These are phyloP conservation scores for Drosophila koepferae DNA, from an alignment of 2,888 invertebrate genomes.

Conservation along the genomic window DNA sequence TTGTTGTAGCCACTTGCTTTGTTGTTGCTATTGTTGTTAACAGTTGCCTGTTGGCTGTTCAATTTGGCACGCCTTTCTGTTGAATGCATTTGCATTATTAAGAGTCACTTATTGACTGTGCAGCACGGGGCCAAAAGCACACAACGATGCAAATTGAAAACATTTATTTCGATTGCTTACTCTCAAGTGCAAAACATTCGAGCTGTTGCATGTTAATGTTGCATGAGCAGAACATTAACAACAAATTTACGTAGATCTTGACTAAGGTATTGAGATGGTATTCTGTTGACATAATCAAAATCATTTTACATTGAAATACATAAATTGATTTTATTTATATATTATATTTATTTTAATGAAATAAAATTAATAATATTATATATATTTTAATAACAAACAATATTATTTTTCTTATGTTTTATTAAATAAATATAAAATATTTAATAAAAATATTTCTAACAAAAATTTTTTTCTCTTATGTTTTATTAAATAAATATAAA, in stretches of 20 bases:
- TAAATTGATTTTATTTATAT: not conserved
- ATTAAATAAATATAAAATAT: not conserved
- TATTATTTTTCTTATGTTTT: not conserved
- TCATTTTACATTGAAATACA: not conserved
- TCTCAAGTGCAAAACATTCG: slow-evolving; percentile 19
- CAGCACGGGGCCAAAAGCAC: slow-evolving; percentile 23
- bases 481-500: not conserved
- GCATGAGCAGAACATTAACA: slow-evolving; percentile 20
- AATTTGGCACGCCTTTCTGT: slow-evolving; percentile 18
- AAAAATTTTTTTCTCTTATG: no score
- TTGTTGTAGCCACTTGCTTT: slow-evolving; percentile 22
- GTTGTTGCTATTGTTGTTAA: slow-evolving; percentile 18
- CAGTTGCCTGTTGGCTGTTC: slow-evolving; percentile 31
- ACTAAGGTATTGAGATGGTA: not conserved
- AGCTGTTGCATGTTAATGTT: slow-evolving; percentile 7
- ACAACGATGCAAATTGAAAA: slow-evolving; percentile 54
- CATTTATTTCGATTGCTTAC: slow-evolving; percentile 47
- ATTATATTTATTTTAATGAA: not conserved
- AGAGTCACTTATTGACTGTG: slow-evolving; percentile 67
- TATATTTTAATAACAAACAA: no score
- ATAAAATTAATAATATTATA: no score
- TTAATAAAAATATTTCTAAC: no score
- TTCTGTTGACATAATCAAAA: not conserved
- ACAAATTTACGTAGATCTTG: slow-evolving; percentile 4
- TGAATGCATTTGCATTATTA: slow-evolving; percentile 54